Conservation (phyloP, 2,888 invertebrate species). For the Serrognathus titanus region DNA sequence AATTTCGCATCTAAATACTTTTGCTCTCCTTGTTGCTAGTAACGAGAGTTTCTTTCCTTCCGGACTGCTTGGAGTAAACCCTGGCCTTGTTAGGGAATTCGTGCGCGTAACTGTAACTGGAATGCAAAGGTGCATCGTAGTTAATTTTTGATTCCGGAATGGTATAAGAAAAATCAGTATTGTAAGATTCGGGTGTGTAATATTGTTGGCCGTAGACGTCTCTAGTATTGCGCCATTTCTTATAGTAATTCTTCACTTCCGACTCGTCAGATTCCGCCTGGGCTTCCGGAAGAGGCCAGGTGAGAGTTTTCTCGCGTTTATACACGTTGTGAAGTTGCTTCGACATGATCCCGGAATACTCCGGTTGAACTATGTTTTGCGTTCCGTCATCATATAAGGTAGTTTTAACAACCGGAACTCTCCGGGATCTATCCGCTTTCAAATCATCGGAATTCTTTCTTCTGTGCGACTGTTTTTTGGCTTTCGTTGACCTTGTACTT, state of each 20-base stretch:
- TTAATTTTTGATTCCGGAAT: neutral
- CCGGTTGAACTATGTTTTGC: constrained; percentile 28
- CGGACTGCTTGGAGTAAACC: too few relatives aligned
- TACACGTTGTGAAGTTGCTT: constrained; percentile 35
- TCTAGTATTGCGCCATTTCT: neutral
- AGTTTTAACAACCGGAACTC: constrained; percentile 7
- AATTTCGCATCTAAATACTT: too few relatives aligned
- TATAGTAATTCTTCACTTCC: constrained; percentile 12
- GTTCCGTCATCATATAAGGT: too few relatives aligned
- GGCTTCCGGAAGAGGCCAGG: constrained; percentile 34
- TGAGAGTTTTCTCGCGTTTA: constrained; percentile 34
- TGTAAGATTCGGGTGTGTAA: constrained; percentile 1
- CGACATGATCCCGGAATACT: constrained; percentile 37
- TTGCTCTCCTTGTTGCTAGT: too few relatives aligned
- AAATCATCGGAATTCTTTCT: too few relatives aligned
- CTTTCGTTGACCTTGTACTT: too few relatives aligned
- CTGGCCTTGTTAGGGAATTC: too few relatives aligned
- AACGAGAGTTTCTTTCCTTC: too few relatives aligned
- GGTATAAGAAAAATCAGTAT: constrained; percentile 1
- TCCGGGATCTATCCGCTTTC: neutral
- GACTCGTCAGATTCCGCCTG: constrained; percentile 14
- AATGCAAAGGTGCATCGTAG: neutral
- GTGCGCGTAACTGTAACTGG: too few relatives aligned
- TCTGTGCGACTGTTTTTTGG: too few relatives aligned
- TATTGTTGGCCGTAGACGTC: neutral